A percentile compares a stretch with the other conserved stretches of the same genome.
Conservation (phyloP, 1,140 invertebrate species). For the Monomorium pharaonis region DNA sequence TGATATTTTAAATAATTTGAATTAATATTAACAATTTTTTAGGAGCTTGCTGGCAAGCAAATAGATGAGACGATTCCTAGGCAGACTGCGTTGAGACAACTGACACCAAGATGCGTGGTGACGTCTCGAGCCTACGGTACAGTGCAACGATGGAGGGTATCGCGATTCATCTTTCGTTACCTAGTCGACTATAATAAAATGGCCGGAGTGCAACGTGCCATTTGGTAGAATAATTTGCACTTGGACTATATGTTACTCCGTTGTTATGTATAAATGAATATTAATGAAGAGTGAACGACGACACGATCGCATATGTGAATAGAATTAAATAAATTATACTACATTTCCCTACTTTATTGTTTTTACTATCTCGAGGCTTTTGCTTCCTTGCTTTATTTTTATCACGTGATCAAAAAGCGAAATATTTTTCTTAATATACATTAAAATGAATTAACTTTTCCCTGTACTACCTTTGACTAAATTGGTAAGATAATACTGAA, state of each 20-base stretch:
- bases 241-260: neutral
- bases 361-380: neutral
- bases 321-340: neutral
- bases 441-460: neutral
- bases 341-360: neutral
- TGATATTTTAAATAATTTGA: neutral
- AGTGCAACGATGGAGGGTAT: slow-evolving; percentile 92
- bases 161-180: slow-evolving; percentile 94
- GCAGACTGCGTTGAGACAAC: slow-evolving; percentile 88
- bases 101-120: slow-evolving; percentile 91
- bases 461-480: neutral
- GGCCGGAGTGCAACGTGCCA: slow-evolving; percentile 93
- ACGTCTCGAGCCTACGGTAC: slow-evolving; percentile 92
- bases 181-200: slow-evolving; percentile 96
- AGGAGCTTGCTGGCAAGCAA: slow-evolving; percentile 41
- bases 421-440: neutral
- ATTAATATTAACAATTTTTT: slow-evolving; percentile 14
- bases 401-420: neutral
- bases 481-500: neutral
- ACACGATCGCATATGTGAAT: neutral
- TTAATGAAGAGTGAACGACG: neutral
- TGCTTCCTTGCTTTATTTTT: neutral
- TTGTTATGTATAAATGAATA: neutral
- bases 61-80: slow-evolving; percentile 87
- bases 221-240: slow-evolving; percentile 88